Evolutionary conservation across 2,113 vertebrate genomes (phyloP), one percentile per base, ranked within the genome.

Genomic region (Halcyon malimbica): DNA sequence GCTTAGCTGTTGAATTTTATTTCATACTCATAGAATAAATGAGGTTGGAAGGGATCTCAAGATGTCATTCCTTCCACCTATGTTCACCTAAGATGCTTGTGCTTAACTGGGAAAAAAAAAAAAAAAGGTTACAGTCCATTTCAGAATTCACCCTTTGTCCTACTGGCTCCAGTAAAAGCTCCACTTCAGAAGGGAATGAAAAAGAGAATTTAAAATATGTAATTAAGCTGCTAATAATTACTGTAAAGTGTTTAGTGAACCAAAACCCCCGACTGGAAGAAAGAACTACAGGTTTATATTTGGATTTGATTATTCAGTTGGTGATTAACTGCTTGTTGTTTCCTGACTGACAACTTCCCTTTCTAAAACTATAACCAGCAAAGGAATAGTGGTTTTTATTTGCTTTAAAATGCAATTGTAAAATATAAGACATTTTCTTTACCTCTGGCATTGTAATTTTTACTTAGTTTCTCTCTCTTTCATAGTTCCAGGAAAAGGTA

Each of bases 151-250:
- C 5, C 1, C 6, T 79, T 83, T 88, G 24, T 17, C 12, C n/a
- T 70, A 25, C 21, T 42, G 21, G 8, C 46, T 90, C 4, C 51
- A 65, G 24, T 82, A 89, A 94, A 83, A 92, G 39, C 44, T 74
- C 74, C 65, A 84, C 54, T 90, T 95, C 74, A 53, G 44, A 96
- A 90, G 24, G 62, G 53, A 92, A 94, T 13, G 31, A 62, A 86
- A 93, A 76, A 20, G 1, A 31, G 6, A 59, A 59, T 56, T 78
- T 57, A 33, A 33, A 90, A 90, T 79, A 92, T 60, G 46, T 91
- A 83, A 97, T 92, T 96, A 93, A 89, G 50, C 14, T 92, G 26
- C 79, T 88, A 93, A 90, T 93, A 96, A 94, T 91, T 83, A 75
- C 4, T 56, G 3, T 60, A 91, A 96, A 73, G 46, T 31, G 57